Evolutionary conservation across 2,113 vertebrate genomes (phyloP), one percentile per base, ranked within the genome.

Genomic region (Machaerirhynchus nigripectus): DNA sequence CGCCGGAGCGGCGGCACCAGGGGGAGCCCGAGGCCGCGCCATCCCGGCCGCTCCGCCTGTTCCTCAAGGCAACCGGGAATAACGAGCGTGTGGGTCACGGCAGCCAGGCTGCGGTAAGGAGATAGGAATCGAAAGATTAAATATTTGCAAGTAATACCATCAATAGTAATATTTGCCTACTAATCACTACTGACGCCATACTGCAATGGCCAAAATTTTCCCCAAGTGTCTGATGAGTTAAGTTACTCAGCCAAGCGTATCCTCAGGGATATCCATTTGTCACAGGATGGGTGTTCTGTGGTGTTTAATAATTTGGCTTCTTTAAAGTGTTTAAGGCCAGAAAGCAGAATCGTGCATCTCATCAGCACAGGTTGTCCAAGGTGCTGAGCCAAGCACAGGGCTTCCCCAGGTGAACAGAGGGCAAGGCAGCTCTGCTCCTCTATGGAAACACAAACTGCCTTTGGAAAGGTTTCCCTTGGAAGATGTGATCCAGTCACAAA

Each of bases 381-480:
- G 60, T 13, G 53, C 9, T 27, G 35, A 40, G 33, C 16, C 18
- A 0, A 5, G n/a, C 9, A 3, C 1, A 0, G 1, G 0, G 11
- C 20, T 78, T 55, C n/a, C 22, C 31, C 2, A 11, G 9, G 31
- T 1, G 10, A 53, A 2, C 21, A 30, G 31, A 0, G 4, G 60
- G 52, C 56, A 12, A 44, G n/a, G 37, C 68, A 50, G 46, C 13
- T 50, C 56, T 6, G 6, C 35, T 70, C 46, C 37, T 19, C 4
- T 1, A 1, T 18, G 2, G 31, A 40, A 63, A 55, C 27, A 30
- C 15, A 20, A 39, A n/a, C 1, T 4, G 55, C 23, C 19, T 63
- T 33, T 13, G 56, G 76, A 47, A 67, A 20, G 21, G 5, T 46
- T 75, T 44, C 37, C 10, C 9, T 14, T 37, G 52, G 42, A 82